These are phyloP conservation scores for Oxystoma pomonae DNA, from an alignment of 2,888 invertebrate species.

Conservation along the genomic window DNA sequence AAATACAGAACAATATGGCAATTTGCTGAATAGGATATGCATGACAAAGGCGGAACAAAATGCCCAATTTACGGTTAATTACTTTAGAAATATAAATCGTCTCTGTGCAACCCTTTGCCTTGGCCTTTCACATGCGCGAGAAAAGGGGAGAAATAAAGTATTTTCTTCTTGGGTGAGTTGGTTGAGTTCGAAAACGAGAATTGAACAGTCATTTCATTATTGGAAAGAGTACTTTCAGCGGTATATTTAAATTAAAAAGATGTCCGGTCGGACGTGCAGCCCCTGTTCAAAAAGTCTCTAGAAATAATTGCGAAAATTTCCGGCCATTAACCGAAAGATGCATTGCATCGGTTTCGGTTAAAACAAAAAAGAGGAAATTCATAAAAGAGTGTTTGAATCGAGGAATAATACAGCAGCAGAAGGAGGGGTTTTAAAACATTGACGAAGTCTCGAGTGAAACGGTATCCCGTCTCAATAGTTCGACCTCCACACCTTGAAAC, in stretches of 20 bases:
- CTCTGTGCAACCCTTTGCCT: neutral
- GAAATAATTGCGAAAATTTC: neutral
- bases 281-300: neutral
- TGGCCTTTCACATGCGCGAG: neutral
- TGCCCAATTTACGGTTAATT: slow-evolving; percentile 12
- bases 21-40: slow-evolving; percentile 35
- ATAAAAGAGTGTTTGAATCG: too few species aligned
- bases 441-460: too few species aligned
- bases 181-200: neutral
- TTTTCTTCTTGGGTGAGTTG: neutral
- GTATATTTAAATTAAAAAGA: neutral
- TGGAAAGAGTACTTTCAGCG: neutral
- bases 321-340: neutral
- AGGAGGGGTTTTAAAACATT: too few species aligned
- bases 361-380: neutral
- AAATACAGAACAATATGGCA: slow-evolving; percentile 37
- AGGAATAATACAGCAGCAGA: too few species aligned
- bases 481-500: too few species aligned
- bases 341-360: neutral
- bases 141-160: neutral
- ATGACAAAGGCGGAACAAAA: slow-evolving; percentile 38
- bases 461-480: too few species aligned
- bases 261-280: neutral
- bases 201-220: neutral
- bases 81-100: neutral